A percentile compares a stretch with the other conserved stretches of the same genome.
Conservation (phyloP, 2,113 vertebrate genomes). For the Ahaetulla prasina region DNA sequence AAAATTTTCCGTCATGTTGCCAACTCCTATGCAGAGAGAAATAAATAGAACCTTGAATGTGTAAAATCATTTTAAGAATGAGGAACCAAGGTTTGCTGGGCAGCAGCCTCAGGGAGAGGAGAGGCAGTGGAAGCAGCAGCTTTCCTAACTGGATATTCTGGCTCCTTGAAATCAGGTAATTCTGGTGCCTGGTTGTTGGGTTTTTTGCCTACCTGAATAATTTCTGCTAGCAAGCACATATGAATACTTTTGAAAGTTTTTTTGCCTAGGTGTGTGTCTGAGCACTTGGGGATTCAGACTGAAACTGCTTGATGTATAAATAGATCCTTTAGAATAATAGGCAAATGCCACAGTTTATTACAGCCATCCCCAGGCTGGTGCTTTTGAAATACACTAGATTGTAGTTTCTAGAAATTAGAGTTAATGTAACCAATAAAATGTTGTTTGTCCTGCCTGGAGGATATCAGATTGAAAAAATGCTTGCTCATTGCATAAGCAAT, state of each 20-base stretch:
- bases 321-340: background rate
- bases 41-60: background rate
- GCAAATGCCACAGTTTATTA: background rate
- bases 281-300: background rate
- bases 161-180: background rate
- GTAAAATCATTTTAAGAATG: background rate
- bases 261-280: background rate
- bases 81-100: conserved; percentile 1
- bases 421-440: background rate
- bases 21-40: background rate
- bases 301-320: background rate
- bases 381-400: background rate
- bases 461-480: background rate
- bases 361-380: background rate
- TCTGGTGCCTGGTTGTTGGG: background rate
- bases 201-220: background rate
- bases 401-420: background rate
- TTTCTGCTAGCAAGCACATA: background rate
- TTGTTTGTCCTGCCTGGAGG: background rate
- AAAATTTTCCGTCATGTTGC: background rate
- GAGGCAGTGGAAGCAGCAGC: background rate
- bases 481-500: background rate
- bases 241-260: background rate
- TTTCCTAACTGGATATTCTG: background rate
- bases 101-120: background rate